phyloP scores from a whole-genome alignment of 2,797 vertebrate genomes.

The Borostomias antarcticus region DNA sequence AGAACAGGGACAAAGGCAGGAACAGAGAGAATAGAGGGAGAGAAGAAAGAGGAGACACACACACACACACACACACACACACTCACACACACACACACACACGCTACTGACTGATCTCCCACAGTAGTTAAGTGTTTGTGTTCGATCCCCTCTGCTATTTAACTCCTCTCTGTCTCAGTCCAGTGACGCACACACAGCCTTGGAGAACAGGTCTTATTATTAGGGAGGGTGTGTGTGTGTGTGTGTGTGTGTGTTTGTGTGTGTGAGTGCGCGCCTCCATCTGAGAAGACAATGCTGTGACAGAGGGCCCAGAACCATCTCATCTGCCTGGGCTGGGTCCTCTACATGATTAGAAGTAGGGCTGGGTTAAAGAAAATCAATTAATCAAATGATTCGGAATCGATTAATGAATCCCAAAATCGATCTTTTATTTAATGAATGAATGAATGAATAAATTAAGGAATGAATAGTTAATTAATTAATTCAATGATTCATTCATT shows the following conservation, averaged over 20 bases:
- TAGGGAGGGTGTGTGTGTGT: background rate
- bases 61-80: background rate
- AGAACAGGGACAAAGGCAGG: background rate
- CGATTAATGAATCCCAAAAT: too few relatives aligned
- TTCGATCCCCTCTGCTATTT: background rate
- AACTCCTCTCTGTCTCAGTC: background rate
- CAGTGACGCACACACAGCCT: slow-evolving; percentile 4
- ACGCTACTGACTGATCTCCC: too few relatives aligned
- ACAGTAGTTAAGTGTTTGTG: too few relatives aligned
- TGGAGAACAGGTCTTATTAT: background rate
- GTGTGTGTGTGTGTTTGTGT: background rate
- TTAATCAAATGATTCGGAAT: too few relatives aligned
- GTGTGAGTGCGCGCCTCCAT: background rate
- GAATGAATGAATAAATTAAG: too few relatives aligned
- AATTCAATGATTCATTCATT: too few relatives aligned
- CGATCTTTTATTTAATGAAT: too few relatives aligned
- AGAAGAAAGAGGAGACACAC: background rate
- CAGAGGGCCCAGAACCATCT: background rate
- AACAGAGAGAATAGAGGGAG: background rate
- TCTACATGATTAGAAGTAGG: background rate
- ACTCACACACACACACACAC: background rate
- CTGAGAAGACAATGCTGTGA: background rate
- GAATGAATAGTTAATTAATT: too few relatives aligned
- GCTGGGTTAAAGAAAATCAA: too few relatives aligned
- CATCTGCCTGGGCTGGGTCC: background rate